Base-by-base conservation (phyloP, 2,888 invertebrate genomes). In the Campoplex nolae region DNA sequence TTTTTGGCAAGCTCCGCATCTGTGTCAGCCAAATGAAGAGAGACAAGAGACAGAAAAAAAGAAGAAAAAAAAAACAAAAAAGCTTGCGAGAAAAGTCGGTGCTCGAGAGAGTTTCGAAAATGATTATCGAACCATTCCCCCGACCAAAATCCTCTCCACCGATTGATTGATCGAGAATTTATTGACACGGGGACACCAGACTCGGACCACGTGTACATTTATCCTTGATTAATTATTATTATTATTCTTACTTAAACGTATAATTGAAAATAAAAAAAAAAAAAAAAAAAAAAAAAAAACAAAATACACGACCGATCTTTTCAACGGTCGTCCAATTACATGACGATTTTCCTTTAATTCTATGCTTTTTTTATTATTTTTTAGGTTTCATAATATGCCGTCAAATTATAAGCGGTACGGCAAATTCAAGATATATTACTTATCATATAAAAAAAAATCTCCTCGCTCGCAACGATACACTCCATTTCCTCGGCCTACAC, bases 331-430 rank as follows among this genome's bases (percentile, higher is more conserved):
- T n/a, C n/a, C 42, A 45, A 70, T 42, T 68, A 58, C n/a, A 23
- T 18, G 51, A 70, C 86, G 76, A 90, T 90, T 88, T 89, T 87
- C 83, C 73, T 91, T 91, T 93, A 93, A 93, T 92, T 88, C 90
- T 91, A 88, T 93, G 89, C 86, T 91, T 92, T 89, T 88, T 92
- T 86, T 92, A 92, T 92, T 92, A 92, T 91, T 93, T 94, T 94
- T 93, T 94, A 94, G 94, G 94, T 94, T 94, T 93, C 93, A 93
- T 93, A 93, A 93, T 94, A 93, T 93, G 93, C 92, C 94, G 93
- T 93, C 94, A 91, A 94, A 93, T 94, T 94, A 94, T 93, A 94
- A 94, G 94, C 94, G 94, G 94, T 94, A 94, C 93, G 94, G 92
- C 90, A 89, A 93, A 86, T 92, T 91, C 90, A 91, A 92, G 80